phyloP scores from a whole-genome alignment of 2,888 invertebrate genomes.

The Megalurothrips usitatus region DNA sequence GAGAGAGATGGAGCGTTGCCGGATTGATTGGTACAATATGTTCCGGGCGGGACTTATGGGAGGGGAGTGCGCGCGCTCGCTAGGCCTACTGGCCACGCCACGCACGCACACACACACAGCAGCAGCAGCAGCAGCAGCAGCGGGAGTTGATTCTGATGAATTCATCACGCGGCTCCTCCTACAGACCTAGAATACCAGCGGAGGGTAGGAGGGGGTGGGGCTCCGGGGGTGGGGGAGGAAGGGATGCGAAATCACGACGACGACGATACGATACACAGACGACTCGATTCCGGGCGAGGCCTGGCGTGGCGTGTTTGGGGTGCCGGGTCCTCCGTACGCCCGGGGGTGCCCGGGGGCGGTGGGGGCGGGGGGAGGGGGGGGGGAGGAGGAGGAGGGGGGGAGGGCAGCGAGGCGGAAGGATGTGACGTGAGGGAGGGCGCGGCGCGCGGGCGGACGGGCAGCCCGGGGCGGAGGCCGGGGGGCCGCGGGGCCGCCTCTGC shows the following conservation, averaged over 20 bases:
- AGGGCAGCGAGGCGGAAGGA: not conserved
- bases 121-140: not conserved
- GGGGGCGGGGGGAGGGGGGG: not conserved
- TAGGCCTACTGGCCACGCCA: not conserved
- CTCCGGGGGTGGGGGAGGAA: not conserved
- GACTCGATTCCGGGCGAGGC: too few species aligned
- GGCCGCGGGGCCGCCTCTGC: not conserved
- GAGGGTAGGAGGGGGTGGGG: not conserved
- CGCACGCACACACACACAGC: not conserved
- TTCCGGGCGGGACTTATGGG: not conserved
- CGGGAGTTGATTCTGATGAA: not conserved
- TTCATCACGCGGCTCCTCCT: not conserved
- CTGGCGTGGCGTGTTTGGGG: too few species aligned
- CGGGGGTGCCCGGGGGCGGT: not conserved
- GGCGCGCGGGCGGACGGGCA: too few species aligned
- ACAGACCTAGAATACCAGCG: not conserved
- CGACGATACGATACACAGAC: too few species aligned
- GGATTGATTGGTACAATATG: slow-evolving; percentile 20
- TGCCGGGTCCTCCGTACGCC: not conserved
- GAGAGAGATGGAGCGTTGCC: not conserved
- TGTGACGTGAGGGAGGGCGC: not conserved
- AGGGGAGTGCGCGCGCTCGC: not conserved
- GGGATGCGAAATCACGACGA: too few species aligned
- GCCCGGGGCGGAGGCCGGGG: too few species aligned
- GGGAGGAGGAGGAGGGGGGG: not conserved